Percentiles rank a stretch among this genome's conserved stretches.
phyloP scores from a whole-genome alignment of 2,113 vertebrate species.

The Puma concolor region DNA sequence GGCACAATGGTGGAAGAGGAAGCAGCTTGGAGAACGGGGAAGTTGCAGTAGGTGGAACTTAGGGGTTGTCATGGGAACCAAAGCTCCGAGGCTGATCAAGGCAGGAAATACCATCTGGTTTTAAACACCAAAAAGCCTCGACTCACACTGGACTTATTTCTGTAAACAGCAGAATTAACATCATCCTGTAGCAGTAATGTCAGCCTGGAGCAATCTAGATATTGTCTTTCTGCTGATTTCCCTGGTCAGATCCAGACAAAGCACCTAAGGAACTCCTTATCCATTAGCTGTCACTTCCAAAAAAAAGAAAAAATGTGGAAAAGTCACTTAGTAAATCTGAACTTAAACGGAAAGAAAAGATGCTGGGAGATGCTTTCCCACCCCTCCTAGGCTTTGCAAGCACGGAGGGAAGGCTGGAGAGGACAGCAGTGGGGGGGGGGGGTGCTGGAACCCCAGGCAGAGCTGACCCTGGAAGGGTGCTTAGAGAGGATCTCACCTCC shows the following conservation, averaged over 20 bases:
- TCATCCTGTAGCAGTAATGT: conserved; percentile 48
- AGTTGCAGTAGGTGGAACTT: conserved; percentile 79
- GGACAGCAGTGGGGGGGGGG: not conserved
- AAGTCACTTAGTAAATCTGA: conserved; percentile 49
- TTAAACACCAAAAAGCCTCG: conserved; percentile 75
- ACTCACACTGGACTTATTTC: conserved; percentile 80
- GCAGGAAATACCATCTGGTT: conserved; percentile 83
- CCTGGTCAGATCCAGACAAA: conserved; percentile 2
- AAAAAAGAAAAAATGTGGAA: not conserved
- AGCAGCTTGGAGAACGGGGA: conserved; percentile 68
- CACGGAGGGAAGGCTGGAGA: not conserved
- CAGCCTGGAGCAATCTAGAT: conserved; percentile 39
- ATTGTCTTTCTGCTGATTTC: conserved; percentile 46
- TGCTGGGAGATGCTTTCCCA: not conserved
- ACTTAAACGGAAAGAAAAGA: not conserved
- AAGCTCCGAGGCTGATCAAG: conserved; percentile 76
- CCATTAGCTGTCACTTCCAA: not conserved
- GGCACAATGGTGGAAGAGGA: conserved; percentile 50
- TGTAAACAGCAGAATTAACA: conserved; percentile 79
- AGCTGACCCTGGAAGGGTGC: not conserved
- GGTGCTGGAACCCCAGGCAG: not conserved
- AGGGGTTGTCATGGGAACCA: conserved; percentile 78
- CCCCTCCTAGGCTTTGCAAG: not conserved
- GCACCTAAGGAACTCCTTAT: not conserved
- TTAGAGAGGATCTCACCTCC: not conserved